Evolutionary conservation across 2,113 vertebrate genomes (phyloP).

Genomic region (Vireo altiloquus): DNA sequence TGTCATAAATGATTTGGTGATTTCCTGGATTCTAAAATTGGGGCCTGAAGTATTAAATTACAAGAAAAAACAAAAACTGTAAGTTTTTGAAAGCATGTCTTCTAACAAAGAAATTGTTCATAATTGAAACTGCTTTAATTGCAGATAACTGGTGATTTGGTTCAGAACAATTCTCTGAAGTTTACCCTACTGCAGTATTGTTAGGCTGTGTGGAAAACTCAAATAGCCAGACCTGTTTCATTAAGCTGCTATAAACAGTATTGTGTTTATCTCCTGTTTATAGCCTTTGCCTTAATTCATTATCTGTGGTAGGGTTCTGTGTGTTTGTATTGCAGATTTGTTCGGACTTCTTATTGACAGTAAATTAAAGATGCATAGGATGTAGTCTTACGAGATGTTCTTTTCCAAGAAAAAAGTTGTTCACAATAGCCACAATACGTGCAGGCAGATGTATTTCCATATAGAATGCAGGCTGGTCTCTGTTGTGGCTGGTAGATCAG

Average conservation of each 20-base stretch:
- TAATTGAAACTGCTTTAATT: constrained; percentile 5
- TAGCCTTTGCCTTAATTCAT: constrained; percentile 49
- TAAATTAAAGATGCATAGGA: neutral
- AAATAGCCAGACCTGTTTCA: neutral
- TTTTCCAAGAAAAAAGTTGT: neutral
- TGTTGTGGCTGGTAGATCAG: neutral
- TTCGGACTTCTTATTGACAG: neutral
- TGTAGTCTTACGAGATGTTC: neutral
- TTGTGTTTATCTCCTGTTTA: constrained; percentile 15
- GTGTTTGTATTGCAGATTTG: neutral
- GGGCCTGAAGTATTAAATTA: neutral
- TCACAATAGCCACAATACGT: neutral
- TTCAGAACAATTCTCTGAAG: neutral
- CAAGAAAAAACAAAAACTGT: neutral
- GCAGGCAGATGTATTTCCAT: neutral
- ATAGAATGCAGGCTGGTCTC: neutral
- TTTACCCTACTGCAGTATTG: neutral
- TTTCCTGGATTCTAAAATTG: constrained; percentile 26
- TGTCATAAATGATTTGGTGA: neutral
- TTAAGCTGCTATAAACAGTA: constrained; percentile 9
- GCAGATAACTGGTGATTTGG: neutral
- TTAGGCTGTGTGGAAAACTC: neutral
- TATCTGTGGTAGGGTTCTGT: neutral
- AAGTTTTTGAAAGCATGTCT: neutral
- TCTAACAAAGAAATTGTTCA: neutral